Percentiles rank a stretch among this genome's conserved stretches.
These are phyloP conservation scores for Aleiodes testaceus DNA, from an alignment of 2,888 invertebrate species.

Conservation along the genomic window DNA sequence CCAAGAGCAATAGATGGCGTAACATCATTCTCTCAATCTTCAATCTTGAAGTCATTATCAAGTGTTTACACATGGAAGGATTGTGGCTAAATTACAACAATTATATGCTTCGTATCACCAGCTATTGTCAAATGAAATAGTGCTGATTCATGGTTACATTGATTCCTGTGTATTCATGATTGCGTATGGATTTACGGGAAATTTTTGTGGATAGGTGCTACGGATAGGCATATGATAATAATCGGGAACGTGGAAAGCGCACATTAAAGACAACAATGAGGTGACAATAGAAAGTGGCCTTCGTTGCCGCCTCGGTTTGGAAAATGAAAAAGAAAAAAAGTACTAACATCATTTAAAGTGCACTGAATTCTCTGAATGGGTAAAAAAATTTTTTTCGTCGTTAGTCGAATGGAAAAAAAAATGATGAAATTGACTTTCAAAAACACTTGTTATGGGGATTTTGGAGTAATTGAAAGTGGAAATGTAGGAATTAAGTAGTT, in stretches of 20 bases:
- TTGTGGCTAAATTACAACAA: constrained; percentile 63
- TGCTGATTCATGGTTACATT: too few species aligned
- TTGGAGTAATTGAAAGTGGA: too few species aligned
- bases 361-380: too few species aligned
- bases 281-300: constrained; percentile 41
- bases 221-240: background rate
- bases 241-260: background rate
- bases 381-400: too few species aligned
- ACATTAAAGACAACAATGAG: constrained; percentile 32
- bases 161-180: too few species aligned
- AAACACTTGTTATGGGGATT: too few species aligned
- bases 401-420: too few species aligned
- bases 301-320: constrained; percentile 33
- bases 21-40: constrained; percentile 44
- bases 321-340: background rate
- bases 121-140: constrained; percentile 1
- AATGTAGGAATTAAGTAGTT: too few species aligned
- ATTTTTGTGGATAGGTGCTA: background rate
- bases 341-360: too few species aligned
- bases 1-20: constrained; percentile 55
- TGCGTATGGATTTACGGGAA: too few species aligned
- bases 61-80: constrained; percentile 67
- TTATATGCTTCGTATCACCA: background rate
- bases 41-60: constrained; percentile 47
- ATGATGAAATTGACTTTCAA: too few species aligned